phyloP scores from a whole-genome alignment of 2,797 vertebrate genomes.

The Phalloptychus januarius region DNA sequence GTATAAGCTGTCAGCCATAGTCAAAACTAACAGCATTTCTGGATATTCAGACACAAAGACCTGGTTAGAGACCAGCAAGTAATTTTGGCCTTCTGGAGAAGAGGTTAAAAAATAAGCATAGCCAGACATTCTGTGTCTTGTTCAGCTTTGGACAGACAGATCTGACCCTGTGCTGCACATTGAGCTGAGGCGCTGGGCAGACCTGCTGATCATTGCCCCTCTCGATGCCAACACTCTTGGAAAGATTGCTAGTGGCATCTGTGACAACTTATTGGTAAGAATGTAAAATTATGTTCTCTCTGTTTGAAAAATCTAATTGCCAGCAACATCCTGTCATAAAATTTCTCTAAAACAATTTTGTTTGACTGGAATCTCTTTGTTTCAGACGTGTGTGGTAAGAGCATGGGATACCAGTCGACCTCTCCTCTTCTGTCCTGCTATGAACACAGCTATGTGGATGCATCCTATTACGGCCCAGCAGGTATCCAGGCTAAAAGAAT shows the following conservation, averaged over 20 bases:
- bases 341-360: background rate
- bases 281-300: background rate
- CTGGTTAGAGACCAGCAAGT: constrained; percentile 10
- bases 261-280: constrained; percentile 96
- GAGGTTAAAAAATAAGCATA: constrained; percentile 18
- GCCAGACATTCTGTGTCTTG: constrained; percentile 29
- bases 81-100: constrained; percentile 22
- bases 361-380: constrained; percentile 40
- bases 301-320: background rate
- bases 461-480: constrained; percentile 92
- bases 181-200: constrained; percentile 93
- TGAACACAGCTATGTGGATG: constrained; percentile 98
- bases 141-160: constrained; percentile 88
- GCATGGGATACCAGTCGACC: constrained; percentile 92
- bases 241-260: constrained; percentile 93
- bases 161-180: constrained; percentile 94
- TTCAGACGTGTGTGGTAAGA: constrained; percentile 91
- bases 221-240: constrained; percentile 96
- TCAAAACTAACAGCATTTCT: background rate
- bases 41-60: constrained; percentile 21
- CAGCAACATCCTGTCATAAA: background rate
- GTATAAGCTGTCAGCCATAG: background rate
- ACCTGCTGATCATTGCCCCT: constrained; percentile 91
- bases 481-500: constrained; percentile 83
- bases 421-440: constrained; percentile 95